Base-by-base conservation (phyloP, 1,140 invertebrate species). In the Pantala flavescens region DNA sequence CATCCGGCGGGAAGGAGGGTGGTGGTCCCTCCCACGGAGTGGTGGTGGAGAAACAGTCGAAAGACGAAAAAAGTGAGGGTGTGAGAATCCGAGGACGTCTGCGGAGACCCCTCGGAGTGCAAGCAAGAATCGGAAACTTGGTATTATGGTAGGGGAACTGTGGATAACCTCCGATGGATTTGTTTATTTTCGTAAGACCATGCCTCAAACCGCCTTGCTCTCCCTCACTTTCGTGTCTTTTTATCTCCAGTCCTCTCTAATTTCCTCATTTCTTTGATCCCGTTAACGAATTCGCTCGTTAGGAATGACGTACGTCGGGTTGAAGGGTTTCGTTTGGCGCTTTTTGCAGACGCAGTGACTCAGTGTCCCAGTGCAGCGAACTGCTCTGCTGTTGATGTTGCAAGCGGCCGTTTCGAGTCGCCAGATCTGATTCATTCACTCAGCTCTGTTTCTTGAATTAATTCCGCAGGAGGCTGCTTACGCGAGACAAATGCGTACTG, bases 101-200 rank as follows among this genome's bases (percentile, higher is more conserved):
- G 28, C 3, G 28, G n/a, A 14, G 49, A 63, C 3, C 3, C 49
- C 28, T 36, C n/a, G 49, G 49, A 63, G 49, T 19, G 49, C 14
- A 63, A 63, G 49, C 12, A 12, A 21, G 49, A 63, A 63, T 63
- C 49, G n/a, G 49, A 19, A 21, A 21, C 49, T 19, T 19, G 12
- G 49, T 3, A 63, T 63, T 63, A 7, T 63, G 49, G 49, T 63
- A 5, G 12, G 49, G 12, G 49, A 63, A 21, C 49, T 63, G 49
- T 63, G 49, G 49, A 63, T 63, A 63, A 63, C 49, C 49, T 63
- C 49, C 49, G n/a, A 63, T 63, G 49, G 49, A 7, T 63, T 63
- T 63, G 49, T 63, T 63, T 63, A 63, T 63, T 63, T 63, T 63
- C 49, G 49, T 3, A 63, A 63, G 49, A 12, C 49, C 49, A 19